phyloP scores from a whole-genome alignment of 53 echinoderm and acorn worm genomes.

The Paracentrotus lividus region DNA sequence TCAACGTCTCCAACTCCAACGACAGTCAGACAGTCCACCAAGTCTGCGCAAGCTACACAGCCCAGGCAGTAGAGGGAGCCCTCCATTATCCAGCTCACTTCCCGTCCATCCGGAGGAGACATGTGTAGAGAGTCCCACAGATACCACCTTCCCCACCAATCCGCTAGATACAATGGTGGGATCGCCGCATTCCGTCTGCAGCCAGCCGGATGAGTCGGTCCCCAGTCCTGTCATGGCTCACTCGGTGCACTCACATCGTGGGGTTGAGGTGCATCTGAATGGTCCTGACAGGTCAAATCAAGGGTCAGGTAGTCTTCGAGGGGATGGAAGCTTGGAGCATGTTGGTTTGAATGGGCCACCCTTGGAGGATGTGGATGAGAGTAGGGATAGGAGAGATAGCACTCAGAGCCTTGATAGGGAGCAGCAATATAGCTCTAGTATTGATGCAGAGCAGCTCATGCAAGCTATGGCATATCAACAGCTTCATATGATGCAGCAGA shows the following conservation, averaged over 20 bases:
- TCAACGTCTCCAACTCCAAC: conserved; percentile 88
- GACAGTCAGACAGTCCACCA: conserved; percentile 92
- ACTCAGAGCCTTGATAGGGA: conserved; percentile 60
- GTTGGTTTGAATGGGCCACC: conserved; percentile 47
- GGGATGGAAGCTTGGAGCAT: conserved; percentile 64
- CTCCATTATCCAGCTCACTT: conserved; percentile 87
- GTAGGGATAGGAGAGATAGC: background rate
- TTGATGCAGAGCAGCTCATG: conserved; percentile 61
- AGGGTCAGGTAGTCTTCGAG: conserved; percentile 64
- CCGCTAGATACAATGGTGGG: conserved; percentile 55
- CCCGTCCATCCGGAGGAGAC: conserved; percentile 94
- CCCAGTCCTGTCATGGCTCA: conserved; percentile 56
- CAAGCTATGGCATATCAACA: conserved; percentile 64
- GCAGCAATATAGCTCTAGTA: conserved; percentile 43
- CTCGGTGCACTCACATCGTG: conserved; percentile 66
- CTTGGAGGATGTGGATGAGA: conserved; percentile 23
- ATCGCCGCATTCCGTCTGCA: conserved; percentile 60
- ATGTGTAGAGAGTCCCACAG: conserved; percentile 63
- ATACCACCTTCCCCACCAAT: conserved; percentile 47
- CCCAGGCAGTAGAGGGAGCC: conserved; percentile 85
- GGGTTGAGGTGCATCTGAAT: conserved; percentile 65
- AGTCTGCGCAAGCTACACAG: conserved; percentile 86
- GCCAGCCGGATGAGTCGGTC: conserved; percentile 64
- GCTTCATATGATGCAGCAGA: conserved; percentile 63
- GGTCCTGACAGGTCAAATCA: conserved; percentile 57